Percentiles rank a stretch among this genome's conserved stretches.
Evolutionary conservation across 2,797 vertebrate species (phyloP).

Genomic region (Nothura maculosa): DNA sequence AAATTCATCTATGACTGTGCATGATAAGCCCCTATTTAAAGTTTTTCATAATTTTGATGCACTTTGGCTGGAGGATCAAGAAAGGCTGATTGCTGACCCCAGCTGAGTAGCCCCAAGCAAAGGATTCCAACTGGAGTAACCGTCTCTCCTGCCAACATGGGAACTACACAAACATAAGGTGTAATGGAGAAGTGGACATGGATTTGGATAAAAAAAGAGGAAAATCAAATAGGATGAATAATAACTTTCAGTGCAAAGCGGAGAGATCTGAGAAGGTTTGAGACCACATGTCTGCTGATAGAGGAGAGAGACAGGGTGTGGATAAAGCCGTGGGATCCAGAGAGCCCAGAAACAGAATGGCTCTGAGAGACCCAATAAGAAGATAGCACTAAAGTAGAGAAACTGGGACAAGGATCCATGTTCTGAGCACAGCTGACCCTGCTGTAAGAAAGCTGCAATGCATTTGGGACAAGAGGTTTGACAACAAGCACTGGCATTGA

Average conservation of each 20-base stretch:
- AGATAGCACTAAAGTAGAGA: not conserved
- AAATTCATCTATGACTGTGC: not conserved
- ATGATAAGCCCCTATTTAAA: not conserved
- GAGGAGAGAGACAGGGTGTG: not conserved
- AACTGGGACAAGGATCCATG: not conserved
- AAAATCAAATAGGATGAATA: not conserved
- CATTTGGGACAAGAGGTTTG: not conserved
- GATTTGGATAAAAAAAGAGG: not conserved
- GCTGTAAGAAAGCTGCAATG: not conserved
- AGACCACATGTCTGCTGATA: not conserved
- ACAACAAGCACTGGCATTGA: accelerated
- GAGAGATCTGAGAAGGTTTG: not conserved
- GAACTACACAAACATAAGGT: accelerated
- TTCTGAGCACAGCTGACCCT: not conserved
- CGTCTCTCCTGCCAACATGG: not conserved
- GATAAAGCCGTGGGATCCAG: not conserved
- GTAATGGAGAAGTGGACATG: not conserved
- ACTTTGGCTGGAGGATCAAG: not conserved
- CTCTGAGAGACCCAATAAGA: accelerated
- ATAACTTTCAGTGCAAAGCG: not conserved
- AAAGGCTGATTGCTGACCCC: not conserved
- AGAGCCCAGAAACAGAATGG: not conserved
- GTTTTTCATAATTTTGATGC: not conserved
- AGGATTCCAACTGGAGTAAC: not conserved
- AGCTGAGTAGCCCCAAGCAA: accelerated